Base-by-base conservation (phyloP, 1,140 invertebrate genomes). In the Bombus balteatus region DNA sequence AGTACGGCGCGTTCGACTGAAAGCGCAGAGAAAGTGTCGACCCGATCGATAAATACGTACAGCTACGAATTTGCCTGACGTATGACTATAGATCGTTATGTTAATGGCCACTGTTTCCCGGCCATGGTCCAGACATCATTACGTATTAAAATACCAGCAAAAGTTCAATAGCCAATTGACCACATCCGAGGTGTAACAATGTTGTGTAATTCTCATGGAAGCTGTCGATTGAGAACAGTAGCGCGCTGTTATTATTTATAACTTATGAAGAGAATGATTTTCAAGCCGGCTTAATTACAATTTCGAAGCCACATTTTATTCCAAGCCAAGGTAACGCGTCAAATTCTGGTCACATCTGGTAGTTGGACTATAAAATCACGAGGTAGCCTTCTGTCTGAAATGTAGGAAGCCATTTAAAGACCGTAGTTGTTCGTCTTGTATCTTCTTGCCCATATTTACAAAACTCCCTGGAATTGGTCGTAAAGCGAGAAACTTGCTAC, bases 21-120 rank as follows among this genome's bases (percentile, higher is more conserved):
- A 37, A 72, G 32, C 66, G 32, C n/a, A 37, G 83, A 39, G 76
- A 73, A 85, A 85, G 76, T 85, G 76, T 80, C 75, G 62, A 3
- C 28, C 34, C 39, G 68, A 80, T 85, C 83, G 6, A 85, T 85
- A 80, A 15, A 8, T 47, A 18, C n/a, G 8, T 62, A 62, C 32
- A 28, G 39, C 62, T 8, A 1, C 68, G 32, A 65, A 85, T 85
- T 85, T 80, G 10, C 68, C 68, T 32, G 41, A 80, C 2, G 37
- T 65, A 53, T 72, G 57, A 80, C 80, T 73, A 80, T 85, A 25
- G 41, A 73, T 80, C 70, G 57, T 85, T 73, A 66, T 80, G 57
- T 68, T 80, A 85, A 85, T 85, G 57, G 41, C 6, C 32, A 85
- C 32, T 85, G 41, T 65, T 79, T 32, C 8, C 57, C 53, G 41